Evolutionary conservation across 2,113 vertebrate genomes (phyloP), one percentile per base, ranked within the genome.

Genomic region (Otus sunia): DNA sequence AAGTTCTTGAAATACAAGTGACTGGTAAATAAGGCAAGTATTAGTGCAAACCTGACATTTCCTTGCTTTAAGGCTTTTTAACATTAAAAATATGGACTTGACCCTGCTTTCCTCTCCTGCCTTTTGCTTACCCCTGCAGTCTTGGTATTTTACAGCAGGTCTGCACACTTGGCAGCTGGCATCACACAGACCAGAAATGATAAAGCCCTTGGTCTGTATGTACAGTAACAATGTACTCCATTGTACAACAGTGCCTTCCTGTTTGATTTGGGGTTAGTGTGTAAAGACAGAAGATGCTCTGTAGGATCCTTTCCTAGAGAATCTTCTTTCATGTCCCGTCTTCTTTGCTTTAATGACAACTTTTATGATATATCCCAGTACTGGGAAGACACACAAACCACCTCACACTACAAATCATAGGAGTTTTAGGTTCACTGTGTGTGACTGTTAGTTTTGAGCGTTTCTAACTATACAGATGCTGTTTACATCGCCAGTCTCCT

Each of bases 351-450:
- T 39, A 58, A 6, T 1, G 3, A n/a, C 12, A 50, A 2, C 37
- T 79, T 59, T 9, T 47, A 12, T 36, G 43, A 19, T 10, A 5
- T 14, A 63, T 43, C 37, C 5, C 18, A 34, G n/a, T 59, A 20
- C 3, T 59, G 55, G 49, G 53, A 73, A 62, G 55, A 30, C 14
- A 49, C 36, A 34, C 3, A 59, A 43, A 1, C 17, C 60, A 10
- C 36, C 22, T 82, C 6, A 34, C 0, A 1, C 34, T 64, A 18
- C 39, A 30, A 5, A 59, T 30, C 13, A 1, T 1, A 9, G 3
- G 34, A 52, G 5, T 16, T 85, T 53, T n/a, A n/a, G 23, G 27
- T 76, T 94, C 5, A 5, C 17, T n/a, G 0, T 37, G 34, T 64
- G 6, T 66, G 27, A 16, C 56, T 95, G 10, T 64, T 58, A 39